Percentiles rank a stretch among this genome's conserved stretches.
Evolutionary conservation across 2,888 invertebrate species (phyloP).

Genomic region (Spilarctia lutea): DNA sequence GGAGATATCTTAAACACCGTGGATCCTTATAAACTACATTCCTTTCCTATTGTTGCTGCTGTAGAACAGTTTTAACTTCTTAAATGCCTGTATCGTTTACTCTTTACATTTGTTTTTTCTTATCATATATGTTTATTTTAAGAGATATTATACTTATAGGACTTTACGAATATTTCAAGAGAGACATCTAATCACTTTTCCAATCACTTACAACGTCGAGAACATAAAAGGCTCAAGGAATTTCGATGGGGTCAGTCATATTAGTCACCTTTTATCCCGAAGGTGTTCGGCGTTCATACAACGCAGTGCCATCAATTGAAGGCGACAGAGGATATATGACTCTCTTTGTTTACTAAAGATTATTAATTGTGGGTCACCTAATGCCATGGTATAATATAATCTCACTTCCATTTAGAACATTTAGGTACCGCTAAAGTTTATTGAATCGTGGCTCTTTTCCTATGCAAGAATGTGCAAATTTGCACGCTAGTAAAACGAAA

Average conservation of each 20-base stretch:
- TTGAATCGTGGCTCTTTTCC: neutral
- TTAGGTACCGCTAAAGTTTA: neutral
- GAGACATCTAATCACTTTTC: neutral
- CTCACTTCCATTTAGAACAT: neutral
- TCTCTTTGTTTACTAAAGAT: constrained; percentile 43
- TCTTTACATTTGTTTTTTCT: neutral
- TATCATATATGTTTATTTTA: neutral
- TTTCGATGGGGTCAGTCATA: constrained; percentile 12
- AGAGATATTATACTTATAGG: neutral
- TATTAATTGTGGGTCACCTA: constrained; percentile 43
- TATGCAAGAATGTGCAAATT: neutral
- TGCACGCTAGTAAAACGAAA: neutral
- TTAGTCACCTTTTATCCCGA: constrained; percentile 28
- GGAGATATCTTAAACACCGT: too few relatives aligned
- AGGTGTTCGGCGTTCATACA: constrained; percentile 11
- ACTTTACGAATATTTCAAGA: neutral
- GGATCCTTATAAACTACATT: too few relatives aligned
- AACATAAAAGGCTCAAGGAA: neutral
- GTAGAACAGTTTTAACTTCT: neutral
- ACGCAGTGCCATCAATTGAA: constrained; percentile 31
- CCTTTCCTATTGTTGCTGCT: too few relatives aligned
- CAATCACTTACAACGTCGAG: constrained; percentile 11
- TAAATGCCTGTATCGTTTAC: neutral
- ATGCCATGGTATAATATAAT: constrained; percentile 10
- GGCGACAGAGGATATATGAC: constrained; percentile 35